Percentiles rank a stretch among this genome's conserved stretches.
phyloP scores from a whole-genome alignment of 1,140 invertebrate genomes.

The Sarcophaga bullata region DNA sequence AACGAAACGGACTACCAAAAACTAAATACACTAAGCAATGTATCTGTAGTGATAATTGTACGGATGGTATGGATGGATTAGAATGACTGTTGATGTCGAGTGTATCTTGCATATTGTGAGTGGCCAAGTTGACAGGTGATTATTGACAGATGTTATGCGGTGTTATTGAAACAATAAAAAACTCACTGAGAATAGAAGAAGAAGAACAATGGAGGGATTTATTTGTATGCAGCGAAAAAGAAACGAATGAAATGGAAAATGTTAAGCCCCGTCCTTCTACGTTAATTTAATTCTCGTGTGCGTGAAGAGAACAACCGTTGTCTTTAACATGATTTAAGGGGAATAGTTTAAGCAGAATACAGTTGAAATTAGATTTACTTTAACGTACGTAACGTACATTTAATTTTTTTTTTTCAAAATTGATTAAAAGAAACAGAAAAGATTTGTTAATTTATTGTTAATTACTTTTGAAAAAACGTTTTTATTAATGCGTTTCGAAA shows the following conservation, averaged over 20 bases:
- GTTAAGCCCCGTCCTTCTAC: background rate
- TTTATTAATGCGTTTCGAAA: too few species aligned
- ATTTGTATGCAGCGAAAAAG: background rate
- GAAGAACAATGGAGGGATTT: conserved; percentile 43
- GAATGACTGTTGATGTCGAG: too few species aligned
- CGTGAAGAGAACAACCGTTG: background rate
- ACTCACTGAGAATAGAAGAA: conserved; percentile 36
- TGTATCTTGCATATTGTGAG: conserved; percentile 29
- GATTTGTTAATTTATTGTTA: too few species aligned
- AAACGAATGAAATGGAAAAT: conserved; percentile 32
- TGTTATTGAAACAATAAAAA: conserved; percentile 17
- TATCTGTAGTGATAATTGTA: too few species aligned
- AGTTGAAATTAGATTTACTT: too few species aligned
- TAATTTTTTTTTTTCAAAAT: too few species aligned
- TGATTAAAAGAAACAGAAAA: too few species aligned
- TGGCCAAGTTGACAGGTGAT: conserved; percentile 60
- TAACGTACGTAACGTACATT: too few species aligned
- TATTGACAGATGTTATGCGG: conserved; percentile 55
- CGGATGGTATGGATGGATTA: background rate
- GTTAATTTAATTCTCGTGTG: background rate
- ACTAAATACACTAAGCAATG: too few species aligned
- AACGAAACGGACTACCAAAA: too few species aligned
- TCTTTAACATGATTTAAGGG: background rate
- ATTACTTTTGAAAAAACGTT: too few species aligned
- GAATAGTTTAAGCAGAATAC: too few species aligned